phyloP scores from a whole-genome alignment of 2,797 vertebrate genomes.

The Lacerta viridis region DNA sequence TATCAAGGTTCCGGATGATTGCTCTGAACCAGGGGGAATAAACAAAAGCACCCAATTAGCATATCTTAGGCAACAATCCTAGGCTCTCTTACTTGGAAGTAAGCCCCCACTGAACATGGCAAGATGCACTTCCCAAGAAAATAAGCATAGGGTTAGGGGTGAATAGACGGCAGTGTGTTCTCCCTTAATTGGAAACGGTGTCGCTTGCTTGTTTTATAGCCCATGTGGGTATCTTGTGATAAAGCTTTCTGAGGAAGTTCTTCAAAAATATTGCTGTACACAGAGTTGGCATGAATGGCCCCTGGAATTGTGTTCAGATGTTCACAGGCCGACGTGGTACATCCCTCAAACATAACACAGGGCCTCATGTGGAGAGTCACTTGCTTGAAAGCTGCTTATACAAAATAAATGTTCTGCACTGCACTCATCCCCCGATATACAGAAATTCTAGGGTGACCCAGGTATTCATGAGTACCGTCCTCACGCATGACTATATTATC shows the following conservation, averaged over 20 bases:
- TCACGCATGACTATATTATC: background rate
- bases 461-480: background rate
- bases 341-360: background rate
- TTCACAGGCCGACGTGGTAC: background rate
- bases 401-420: background rate
- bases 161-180: background rate
- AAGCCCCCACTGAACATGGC: conserved; percentile 3
- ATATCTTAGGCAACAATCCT: conserved; percentile 9
- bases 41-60: conserved; percentile 37
- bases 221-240: background rate
- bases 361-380: background rate
- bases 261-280: background rate
- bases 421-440: no score
- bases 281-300: background rate
- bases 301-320: conserved; percentile 13
- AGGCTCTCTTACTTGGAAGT: background rate
- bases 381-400: background rate
- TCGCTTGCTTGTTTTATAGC: conserved; percentile 9
- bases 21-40: conserved; percentile 21
- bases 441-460: background rate
- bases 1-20: conserved; percentile 3
- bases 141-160: background rate
- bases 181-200: conserved; percentile 1
- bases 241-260: conserved; percentile 12
- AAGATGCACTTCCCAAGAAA: background rate